Conservation (phyloP, 2,113 vertebrate species). For the Carassius gibelio region DNA sequence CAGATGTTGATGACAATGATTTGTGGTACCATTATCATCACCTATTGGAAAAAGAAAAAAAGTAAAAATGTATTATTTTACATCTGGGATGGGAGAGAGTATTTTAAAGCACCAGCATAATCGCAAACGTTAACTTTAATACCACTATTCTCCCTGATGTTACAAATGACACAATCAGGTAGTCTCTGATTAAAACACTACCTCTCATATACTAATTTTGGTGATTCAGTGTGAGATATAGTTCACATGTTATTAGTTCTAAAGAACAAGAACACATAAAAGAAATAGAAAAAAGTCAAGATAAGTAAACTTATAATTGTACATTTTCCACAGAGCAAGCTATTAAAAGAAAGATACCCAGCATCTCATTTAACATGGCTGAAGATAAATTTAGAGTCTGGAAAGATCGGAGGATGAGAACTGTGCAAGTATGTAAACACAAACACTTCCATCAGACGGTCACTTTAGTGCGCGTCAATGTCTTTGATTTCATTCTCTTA, state of each 20-base stretch:
- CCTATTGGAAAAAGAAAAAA: background rate
- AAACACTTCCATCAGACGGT: background rate
- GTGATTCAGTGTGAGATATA: background rate
- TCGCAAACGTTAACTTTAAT: background rate
- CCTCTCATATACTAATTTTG: background rate
- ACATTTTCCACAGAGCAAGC: background rate
- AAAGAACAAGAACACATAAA: too few relatives aligned
- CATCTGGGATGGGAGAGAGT: background rate
- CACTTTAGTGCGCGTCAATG: background rate
- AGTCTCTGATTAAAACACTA: background rate
- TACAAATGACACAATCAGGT: background rate
- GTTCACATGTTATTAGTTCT: background rate
- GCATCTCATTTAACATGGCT: background rate
- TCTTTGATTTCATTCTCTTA: background rate
- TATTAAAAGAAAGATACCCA: background rate
- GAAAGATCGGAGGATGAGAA: background rate
- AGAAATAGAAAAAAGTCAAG: background rate
- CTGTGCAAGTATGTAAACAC: background rate
- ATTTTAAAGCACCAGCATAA: background rate
- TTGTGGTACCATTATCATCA: background rate
- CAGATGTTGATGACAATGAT: background rate
- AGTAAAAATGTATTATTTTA: background rate
- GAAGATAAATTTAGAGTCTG: background rate
- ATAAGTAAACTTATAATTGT: background rate
- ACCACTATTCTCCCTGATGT: background rate